A percentile compares a stretch with the other conserved stretches of the same genome.
phyloP scores from a whole-genome alignment of 2,888 invertebrate genomes.

The Crocallis elinguaria region DNA sequence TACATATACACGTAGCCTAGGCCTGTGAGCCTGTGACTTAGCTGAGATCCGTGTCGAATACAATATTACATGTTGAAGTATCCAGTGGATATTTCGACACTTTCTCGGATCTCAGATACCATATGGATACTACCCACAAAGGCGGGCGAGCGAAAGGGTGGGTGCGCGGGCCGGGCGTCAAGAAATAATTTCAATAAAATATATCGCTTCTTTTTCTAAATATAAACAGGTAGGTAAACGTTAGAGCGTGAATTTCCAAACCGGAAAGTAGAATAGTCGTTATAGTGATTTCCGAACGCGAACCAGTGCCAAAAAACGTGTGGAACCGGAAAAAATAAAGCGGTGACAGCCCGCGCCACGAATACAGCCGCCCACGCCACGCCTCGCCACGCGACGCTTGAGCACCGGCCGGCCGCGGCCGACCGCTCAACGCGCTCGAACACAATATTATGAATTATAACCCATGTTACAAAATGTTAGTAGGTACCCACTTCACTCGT shows the following conservation, averaged over 20 bases:
- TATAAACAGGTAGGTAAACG: not conserved
- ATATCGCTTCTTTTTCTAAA: conserved; percentile 8
- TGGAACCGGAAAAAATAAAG: conserved; percentile 38
- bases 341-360: conserved; percentile 15
- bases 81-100: too few relatives aligned
- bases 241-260: conserved; percentile 9
- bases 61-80: too few relatives aligned
- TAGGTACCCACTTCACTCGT: too few relatives aligned
- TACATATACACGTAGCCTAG: too few relatives aligned
- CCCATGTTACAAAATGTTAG: too few relatives aligned
- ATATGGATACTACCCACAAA: not conserved
- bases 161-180: not conserved
- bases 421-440: not conserved
- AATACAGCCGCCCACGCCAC: not conserved
- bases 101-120: not conserved
- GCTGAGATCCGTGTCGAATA: too few relatives aligned
- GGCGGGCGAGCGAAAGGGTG: not conserved
- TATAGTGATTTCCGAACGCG: conserved; percentile 32
- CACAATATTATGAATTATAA: too few relatives aligned
- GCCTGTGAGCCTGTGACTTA: too few relatives aligned
- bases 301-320: conserved; percentile 27
- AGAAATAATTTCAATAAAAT: not conserved
- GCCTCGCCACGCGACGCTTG: not conserved
- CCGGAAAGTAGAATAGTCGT: conserved; percentile 29
- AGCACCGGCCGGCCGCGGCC: too few relatives aligned